Percentiles rank a stretch among this genome's conserved stretches.
phyloP scores from a whole-genome alignment of 2,888 invertebrate genomes.

The Phlogophora meticulosa region DNA sequence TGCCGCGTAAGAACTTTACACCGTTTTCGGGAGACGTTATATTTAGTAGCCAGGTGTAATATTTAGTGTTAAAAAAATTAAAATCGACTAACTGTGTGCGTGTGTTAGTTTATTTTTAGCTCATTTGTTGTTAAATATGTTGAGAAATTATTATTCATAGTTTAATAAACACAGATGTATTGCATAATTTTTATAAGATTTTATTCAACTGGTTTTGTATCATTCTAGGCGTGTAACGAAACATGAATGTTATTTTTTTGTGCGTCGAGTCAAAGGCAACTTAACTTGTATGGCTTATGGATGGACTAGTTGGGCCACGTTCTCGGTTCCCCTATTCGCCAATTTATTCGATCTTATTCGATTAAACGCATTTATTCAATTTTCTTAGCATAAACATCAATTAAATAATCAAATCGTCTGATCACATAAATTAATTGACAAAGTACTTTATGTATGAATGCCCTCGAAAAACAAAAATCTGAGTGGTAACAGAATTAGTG shows the following conservation, averaged over 20 bases:
- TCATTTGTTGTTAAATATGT: not conserved
- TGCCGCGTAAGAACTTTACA: constrained; percentile 37
- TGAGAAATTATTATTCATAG: not conserved
- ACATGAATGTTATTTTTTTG: no score
- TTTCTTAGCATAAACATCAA: no score
- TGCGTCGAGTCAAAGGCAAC: not conserved
- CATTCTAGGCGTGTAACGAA: not conserved
- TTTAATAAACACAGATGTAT: no score
- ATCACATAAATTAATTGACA: no score
- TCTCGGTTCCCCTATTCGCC: not conserved
- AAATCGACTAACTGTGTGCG: constrained; percentile 40
- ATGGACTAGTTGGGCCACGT: no score
- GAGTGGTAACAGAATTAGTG: not conserved
- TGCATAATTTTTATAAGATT: no score
- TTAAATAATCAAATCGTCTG: no score
- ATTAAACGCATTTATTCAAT: not conserved
- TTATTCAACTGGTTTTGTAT: no score
- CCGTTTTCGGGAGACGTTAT: constrained; percentile 26
- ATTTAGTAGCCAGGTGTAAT: constrained; percentile 47
- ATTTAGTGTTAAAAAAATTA: not conserved
- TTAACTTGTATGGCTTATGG: no score
- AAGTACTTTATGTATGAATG: no score
- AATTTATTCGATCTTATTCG: not conserved
- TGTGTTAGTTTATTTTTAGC: constrained; percentile 1
- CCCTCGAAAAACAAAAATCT: no score